These are phyloP conservation scores for Drosophila lini DNA, from an alignment of 1,140 invertebrate genomes.

Conservation along the genomic window DNA sequence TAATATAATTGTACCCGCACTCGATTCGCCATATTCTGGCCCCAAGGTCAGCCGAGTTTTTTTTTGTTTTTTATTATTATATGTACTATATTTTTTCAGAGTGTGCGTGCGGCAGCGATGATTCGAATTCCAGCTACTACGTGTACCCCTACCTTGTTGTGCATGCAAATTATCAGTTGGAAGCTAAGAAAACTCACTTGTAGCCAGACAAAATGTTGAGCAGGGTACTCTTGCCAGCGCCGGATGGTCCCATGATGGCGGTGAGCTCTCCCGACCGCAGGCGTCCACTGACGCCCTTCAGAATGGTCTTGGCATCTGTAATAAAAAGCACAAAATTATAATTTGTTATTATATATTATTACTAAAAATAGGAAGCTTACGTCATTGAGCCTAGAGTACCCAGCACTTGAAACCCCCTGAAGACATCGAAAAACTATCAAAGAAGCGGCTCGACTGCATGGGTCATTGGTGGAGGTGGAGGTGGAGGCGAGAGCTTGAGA, in stretches of 20 bases:
- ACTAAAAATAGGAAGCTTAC: slow-evolving; percentile 36
- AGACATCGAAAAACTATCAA: slow-evolving; percentile 13
- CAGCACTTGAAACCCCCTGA: background rate
- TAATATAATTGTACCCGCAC: slow-evolving; percentile 14
- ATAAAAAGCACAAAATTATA: slow-evolving; percentile 54
- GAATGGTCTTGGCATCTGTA: slow-evolving; percentile 91
- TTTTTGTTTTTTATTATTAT: slow-evolving; percentile 11
- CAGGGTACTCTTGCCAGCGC: slow-evolving; percentile 95
- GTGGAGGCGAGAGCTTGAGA: slow-evolving; percentile 1
- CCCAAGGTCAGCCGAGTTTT: slow-evolving; percentile 39
- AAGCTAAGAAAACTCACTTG: slow-evolving; percentile 87
- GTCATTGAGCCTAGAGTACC: slow-evolving; percentile 24
- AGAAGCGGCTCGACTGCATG: slow-evolving; percentile 16
- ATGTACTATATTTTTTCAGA: background rate
- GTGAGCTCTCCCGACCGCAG: slow-evolving; percentile 94
- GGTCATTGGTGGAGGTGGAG: background rate
- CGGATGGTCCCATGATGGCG: slow-evolving; percentile 97
- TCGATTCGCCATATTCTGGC: slow-evolving; percentile 23
- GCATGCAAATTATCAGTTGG: slow-evolving; percentile 41
- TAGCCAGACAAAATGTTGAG: slow-evolving; percentile 94
- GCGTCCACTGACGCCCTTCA: slow-evolving; percentile 93
- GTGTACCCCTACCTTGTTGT: background rate
- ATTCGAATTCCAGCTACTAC: background rate
- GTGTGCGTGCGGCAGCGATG: slow-evolving; percentile 9
- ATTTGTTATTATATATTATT: background rate